Conservation (phyloP, 2,113 vertebrate genomes). For the Solenodon paradoxus region DNA sequence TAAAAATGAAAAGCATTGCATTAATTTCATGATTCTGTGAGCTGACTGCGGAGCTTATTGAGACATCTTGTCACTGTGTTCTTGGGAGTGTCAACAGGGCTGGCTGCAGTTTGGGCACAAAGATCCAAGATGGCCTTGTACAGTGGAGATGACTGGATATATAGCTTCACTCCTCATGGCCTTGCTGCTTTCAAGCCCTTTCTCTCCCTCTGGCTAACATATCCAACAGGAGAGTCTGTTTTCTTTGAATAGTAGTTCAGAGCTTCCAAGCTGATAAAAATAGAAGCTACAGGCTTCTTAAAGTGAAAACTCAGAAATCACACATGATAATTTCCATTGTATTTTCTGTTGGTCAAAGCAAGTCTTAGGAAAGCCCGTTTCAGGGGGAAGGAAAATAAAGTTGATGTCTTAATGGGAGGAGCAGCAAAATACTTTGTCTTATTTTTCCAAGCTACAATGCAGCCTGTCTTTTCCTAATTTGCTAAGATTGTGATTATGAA, state of each 20-base stretch:
- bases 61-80: not conserved
- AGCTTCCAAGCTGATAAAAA: not conserved
- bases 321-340: not conserved
- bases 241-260: not conserved
- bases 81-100: not conserved
- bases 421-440: not conserved
- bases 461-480: not conserved
- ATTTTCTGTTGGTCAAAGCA: not conserved
- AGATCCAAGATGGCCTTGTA: not conserved
- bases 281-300: not conserved
- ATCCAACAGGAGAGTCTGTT: not conserved
- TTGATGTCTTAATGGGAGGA: not conserved
- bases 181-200: not conserved
- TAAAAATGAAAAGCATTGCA: not conserved
- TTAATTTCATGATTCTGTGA: not conserved
- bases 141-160: not conserved
- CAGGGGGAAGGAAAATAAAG: not conserved
- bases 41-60: not conserved
- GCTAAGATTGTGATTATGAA: not conserved
- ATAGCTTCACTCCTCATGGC: not conserved
- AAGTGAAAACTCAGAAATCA: not conserved
- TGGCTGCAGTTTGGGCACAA: not conserved
- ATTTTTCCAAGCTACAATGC: not conserved
- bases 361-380: not conserved
- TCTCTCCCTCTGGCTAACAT: not conserved